These are phyloP conservation scores for Candoia aspera DNA, from an alignment of 2,113 vertebrate genomes.

Conservation along the genomic window DNA sequence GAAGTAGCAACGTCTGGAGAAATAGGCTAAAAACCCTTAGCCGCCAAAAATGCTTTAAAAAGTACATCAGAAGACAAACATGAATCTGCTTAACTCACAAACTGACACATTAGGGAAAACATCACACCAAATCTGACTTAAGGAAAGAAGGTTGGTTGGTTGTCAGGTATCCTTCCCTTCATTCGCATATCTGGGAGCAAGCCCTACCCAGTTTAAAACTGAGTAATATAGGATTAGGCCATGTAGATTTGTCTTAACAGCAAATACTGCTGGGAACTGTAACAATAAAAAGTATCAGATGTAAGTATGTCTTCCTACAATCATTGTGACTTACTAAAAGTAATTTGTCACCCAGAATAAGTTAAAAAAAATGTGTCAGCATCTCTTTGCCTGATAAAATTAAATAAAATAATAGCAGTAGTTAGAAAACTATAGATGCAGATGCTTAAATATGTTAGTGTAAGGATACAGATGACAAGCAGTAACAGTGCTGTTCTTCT, in stretches of 20 bases:
- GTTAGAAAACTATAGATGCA: constrained; percentile 25
- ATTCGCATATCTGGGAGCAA: neutral
- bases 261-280: neutral
- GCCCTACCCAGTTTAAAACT: neutral
- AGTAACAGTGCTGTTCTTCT: constrained; percentile 13
- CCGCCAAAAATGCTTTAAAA: neutral
- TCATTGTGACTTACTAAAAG: constrained; percentile 25
- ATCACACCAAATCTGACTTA: neutral
- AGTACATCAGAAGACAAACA: neutral
- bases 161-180: neutral
- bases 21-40: neutral
- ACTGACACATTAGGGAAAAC: neutral
- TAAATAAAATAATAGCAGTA: constrained; percentile 27
- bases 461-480: neutral
- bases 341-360: constrained; percentile 38
- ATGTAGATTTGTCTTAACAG: neutral
- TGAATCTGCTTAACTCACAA: neutral
- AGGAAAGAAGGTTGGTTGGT: neutral
- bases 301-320: constrained; percentile 5
- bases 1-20: neutral
- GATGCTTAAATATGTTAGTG: neutral
- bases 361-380: neutral
- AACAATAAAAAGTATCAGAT: neutral
- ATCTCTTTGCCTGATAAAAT: neutral
- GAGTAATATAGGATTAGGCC: neutral